These are phyloP conservation scores for Salarias fasciatus DNA, from an alignment of 2,797 vertebrate species.

Conservation along the genomic window DNA sequence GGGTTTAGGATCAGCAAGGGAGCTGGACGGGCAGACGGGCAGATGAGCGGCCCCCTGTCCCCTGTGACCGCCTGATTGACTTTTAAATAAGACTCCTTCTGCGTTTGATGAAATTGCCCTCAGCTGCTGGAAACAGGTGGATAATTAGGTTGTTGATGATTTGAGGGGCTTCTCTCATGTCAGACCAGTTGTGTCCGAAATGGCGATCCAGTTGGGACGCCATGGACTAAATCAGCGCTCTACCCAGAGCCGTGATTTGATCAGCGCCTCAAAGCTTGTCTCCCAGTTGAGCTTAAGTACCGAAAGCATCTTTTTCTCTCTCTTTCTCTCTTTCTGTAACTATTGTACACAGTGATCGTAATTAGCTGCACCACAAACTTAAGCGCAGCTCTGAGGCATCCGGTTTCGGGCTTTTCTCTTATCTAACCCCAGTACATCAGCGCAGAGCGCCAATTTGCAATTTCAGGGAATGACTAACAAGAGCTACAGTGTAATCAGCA, in stretches of 20 bases:
- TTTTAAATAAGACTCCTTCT: conserved; percentile 64
- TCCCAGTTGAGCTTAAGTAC: conserved; percentile 42
- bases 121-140: conserved; percentile 71
- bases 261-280: conserved; percentile 48
- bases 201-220: conserved; percentile 51
- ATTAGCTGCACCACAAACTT: conserved; percentile 61
- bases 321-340: conserved; percentile 39
- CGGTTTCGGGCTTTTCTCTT: conserved; percentile 35
- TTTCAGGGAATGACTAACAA: conserved; percentile 40
- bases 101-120: conserved; percentile 47
- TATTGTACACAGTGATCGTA: conserved; percentile 34
- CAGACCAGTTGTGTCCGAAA: conserved; percentile 55
- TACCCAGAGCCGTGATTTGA: conserved; percentile 55
- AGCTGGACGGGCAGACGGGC: conserved; percentile 47
- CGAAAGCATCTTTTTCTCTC: conserved; percentile 26
- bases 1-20: conserved; percentile 15
- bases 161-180: conserved; percentile 40
- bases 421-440: conserved; percentile 27
- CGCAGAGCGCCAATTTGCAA: conserved; percentile 43
- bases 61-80: conserved; percentile 59
- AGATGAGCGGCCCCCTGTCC: conserved; percentile 41
- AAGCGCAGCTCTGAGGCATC: conserved; percentile 43
- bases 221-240: conserved; percentile 41
- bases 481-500: conserved; percentile 29
- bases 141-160: conserved; percentile 62